A percentile compares a stretch with the other conserved stretches of the same genome.
Evolutionary conservation across 30 jellyfish, hydroid and myxozoan genomes (phyloP).

Genomic region (Hydractinia symbiolongicarpus): DNA sequence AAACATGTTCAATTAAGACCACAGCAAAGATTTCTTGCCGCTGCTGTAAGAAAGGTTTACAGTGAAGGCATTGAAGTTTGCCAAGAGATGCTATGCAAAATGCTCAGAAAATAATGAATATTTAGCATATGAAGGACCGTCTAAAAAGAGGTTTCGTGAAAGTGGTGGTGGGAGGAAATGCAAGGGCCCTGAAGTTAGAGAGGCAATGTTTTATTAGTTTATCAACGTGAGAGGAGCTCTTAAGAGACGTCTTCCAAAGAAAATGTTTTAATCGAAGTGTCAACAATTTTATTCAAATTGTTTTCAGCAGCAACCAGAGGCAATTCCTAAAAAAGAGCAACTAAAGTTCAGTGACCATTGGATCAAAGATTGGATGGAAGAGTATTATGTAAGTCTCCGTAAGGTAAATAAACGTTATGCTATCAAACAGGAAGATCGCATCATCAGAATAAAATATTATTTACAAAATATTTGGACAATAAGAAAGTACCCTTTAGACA

Average conservation of each 20-base stretch:
- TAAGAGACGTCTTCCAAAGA: conserved; percentile 17
- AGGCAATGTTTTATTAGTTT: conserved; percentile 16
- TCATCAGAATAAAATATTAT: conserved; percentile 24
- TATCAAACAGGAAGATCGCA: conserved; percentile 26
- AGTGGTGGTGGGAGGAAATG: conserved; percentile 40
- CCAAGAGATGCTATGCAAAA: conserved; percentile 42
- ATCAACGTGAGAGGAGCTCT: conserved; percentile 19
- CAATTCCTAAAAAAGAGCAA: no score
- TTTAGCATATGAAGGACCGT: neutral
- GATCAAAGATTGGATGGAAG: conserved; percentile 31
- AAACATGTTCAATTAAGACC: no score
- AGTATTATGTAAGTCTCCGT: conserved; percentile 39
- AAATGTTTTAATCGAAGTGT: conserved; percentile 8
- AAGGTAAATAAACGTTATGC: conserved; percentile 13
- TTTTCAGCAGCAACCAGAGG: no score
- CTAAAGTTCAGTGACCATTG: conserved; percentile 22
- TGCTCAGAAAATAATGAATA: conserved; percentile 31
- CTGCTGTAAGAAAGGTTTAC: no score
- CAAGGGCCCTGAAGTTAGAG: conserved; percentile 20
- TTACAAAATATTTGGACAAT: conserved; percentile 50
- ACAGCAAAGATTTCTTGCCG: no score
- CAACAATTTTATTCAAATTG: no score
- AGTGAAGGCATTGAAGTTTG: conserved; percentile 37
- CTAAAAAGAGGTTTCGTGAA: conserved; percentile 17
- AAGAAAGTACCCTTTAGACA: conserved; percentile 25